Base-by-base conservation (phyloP, 2,888 invertebrate genomes). In the Ennomos erosarius region DNA sequence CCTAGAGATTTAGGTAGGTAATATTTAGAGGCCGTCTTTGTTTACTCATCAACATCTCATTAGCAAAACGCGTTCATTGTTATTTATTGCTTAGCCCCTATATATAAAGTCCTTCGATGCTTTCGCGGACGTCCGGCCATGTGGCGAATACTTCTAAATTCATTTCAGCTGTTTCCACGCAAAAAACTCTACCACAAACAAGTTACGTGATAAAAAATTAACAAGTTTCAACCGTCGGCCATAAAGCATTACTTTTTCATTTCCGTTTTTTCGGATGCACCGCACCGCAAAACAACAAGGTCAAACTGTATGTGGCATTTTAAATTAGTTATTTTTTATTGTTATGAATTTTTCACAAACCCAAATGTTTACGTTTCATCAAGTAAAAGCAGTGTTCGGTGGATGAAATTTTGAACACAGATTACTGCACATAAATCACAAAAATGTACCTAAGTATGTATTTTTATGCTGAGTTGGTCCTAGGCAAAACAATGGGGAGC, bases 121-220 rank as follows among this genome's bases (percentile, higher is more conserved):
- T 26, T 26, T 26, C 26, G 5, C 26, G 26, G 26, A 26, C 26
- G 26, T 26, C 26, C 26, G 26, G 26, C 6, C 6, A 26, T 26
- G 26, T 26, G 26, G 10, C 33, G n/a, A 1, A 34, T 11, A 33
- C 34, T 48, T 58, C 34, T 10, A 34, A 38, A 51, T 47, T 47
- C 37, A 52, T 42, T 51, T 13, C 47, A 54, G 51, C 35, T 56
- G 47, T 54, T 52, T 10, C 10, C 12, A 11, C 55, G 13, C 51
- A 35, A 50, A 50, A 59, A 59, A 51, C 51, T 44, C 46, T 37
- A 16, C 47, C 47, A 49, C 59, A 62, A 60, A 47, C 51, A 49
- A 59, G 56, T 56, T 48, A 45, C 42, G 13, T 54, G 49, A 62
- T 66, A 63, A 66, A 65, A 68, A 63, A 68, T 66, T 62, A 44